Conservation (phyloP, 2,113 vertebrate species). For the Stegostoma tigrinum region DNA sequence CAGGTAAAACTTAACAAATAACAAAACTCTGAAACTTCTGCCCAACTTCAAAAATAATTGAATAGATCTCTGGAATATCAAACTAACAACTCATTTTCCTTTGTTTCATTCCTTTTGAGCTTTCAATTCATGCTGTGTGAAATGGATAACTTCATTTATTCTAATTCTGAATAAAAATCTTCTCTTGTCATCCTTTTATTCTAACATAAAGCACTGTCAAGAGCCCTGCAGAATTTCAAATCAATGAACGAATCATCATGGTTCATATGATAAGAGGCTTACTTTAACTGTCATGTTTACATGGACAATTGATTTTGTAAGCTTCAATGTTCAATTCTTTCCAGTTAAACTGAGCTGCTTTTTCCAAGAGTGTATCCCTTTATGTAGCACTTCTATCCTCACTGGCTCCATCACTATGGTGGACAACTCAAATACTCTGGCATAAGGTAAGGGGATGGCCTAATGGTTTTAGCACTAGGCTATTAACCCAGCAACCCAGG, state of each 20-base stretch:
- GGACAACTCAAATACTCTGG: neutral
- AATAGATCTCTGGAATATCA: neutral
- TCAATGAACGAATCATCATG: neutral
- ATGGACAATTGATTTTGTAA: neutral
- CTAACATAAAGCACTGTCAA: neutral
- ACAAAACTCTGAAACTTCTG: neutral
- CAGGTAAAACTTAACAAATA: neutral
- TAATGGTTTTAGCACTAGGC: too few species aligned
- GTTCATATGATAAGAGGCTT: neutral
- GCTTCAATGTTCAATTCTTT: neutral
- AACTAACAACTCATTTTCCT: neutral
- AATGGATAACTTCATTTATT: neutral
- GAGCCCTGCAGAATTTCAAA: neutral
- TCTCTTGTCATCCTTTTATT: neutral
- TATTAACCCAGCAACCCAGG: too few species aligned
- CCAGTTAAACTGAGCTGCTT: neutral
- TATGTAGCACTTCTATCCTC: neutral
- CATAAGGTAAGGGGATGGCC: too few species aligned
- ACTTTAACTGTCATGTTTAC: neutral
- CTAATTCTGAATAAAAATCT: neutral
- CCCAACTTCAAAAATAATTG: neutral
- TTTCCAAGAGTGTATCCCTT: neutral
- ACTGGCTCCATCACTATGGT: neutral
- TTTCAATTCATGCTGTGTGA: neutral
- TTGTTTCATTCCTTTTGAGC: neutral